Evolutionary conservation across 2,888 invertebrate genomes (phyloP), one percentile per base, ranked within the genome.

Genomic region (Chymomyza amoena): DNA sequence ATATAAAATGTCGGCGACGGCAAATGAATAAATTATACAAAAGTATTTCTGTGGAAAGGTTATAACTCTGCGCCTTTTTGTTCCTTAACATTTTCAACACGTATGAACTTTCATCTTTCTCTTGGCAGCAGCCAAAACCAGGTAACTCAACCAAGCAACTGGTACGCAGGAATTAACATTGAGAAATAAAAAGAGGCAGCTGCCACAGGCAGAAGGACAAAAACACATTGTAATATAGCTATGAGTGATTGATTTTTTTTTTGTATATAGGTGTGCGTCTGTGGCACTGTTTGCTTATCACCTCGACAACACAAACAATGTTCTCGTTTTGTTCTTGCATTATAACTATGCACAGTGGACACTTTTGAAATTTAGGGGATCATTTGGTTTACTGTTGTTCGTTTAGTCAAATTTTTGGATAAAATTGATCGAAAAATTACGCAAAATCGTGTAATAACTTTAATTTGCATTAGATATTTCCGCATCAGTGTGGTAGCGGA

Each of bases 1-100:
- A 77, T 70, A 80, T 69, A 73, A 87, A 85, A 79, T 69, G 36
- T 63, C 59, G 73, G 71, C 75, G 86, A 87, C 81, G 75, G 69
- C 78, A 86, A 88, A 88, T 86, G 88, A 84, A 84, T 84, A 86
- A 84, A 88, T 84, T 86, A 79, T 80, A 72, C 69, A 59, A 79
- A 68, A 73, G 69, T n/a, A 18, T 32, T 32, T 32, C 65, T 69
- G 36, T 66, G 70, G 25, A 61, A 61, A 69, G 67, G 13, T 6
- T 25, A 4, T 32, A 13, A 32, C 36, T 64, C 16, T 32, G 57
- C 62, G 28, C 70, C 45, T 61, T 25, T 13, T 69, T 67, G 67
- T 77, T 70, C 69, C 73, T 79, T 77, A 70, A 69, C 76, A 89
- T 78, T 88, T 87, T 70, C 73, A 79, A 77, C 88, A 88, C 89